Base-by-base conservation (phyloP, 2,888 invertebrate species). In the Pyralis farinalis region DNA sequence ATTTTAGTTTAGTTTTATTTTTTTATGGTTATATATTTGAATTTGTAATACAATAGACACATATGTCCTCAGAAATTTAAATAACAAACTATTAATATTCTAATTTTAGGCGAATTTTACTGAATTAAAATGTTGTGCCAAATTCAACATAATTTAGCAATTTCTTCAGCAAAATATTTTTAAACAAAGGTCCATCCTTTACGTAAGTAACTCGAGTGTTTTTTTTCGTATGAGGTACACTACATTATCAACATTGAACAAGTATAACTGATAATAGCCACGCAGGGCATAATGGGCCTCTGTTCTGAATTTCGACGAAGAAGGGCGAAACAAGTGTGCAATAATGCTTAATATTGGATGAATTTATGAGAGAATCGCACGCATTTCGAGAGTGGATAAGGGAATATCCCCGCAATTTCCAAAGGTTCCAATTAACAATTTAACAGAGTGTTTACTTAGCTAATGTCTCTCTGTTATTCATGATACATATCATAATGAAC, bases 201-300 rank as follows among this genome's bases (percentile, higher is more conserved):
- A n/a, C n/a, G n/a, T n/a, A n/a, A n/a, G n/a, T n/a, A n/a, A n/a
- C n/a, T n/a, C n/a, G n/a, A n/a, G n/a, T n/a, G n/a, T n/a, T n/a
- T n/a, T n/a, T n/a, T n/a, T n/a, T n/a, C n/a, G n/a, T n/a, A n/a
- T 59, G 53, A 53, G 56, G 52, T 58, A 52, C 55, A 51, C 57
- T 71, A 50, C 69, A 71, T 70, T 67, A 72, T 72, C 72, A 58
- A 73, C 57, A 55, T 41, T 46, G n/a, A n/a, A n/a, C n/a, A 55
- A 59, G 46, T 53, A 46, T 54, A 46, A 55, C 63, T 67, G 61
- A 63, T 69, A 63, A 61, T 47, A 50, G 50, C 34, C 27, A 25
- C 34, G 34, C 36, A 22, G 12, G 28, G 16, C 32, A 33, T 11
- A 41, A 41, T 6, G 33, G 33, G 21, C 29, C 34, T 22, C 25